A percentile compares a stretch with the other conserved stretches of the same genome.
phyloP scores from a whole-genome alignment of 1,140 invertebrate species.

The Euwallacea similis region DNA sequence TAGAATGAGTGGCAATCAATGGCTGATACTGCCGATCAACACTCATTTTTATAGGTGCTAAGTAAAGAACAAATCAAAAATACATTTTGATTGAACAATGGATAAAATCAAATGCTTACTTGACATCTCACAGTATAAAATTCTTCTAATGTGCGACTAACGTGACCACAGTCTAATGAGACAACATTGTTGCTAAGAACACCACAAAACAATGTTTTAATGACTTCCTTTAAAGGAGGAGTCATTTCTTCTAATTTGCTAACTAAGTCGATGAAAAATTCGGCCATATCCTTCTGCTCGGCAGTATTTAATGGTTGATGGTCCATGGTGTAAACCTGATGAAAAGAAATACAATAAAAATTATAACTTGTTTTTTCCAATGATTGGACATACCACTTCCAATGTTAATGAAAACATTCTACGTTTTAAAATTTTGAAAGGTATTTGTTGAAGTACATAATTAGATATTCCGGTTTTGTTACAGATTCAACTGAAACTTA shows the following conservation, averaged over 20 bases:
- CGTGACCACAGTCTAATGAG: slow-evolving; percentile 90
- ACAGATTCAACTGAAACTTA: too few species aligned
- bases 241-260: slow-evolving; percentile 96
- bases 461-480: too few species aligned
- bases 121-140: slow-evolving; percentile 91
- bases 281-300: slow-evolving; percentile 98
- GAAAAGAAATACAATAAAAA: slow-evolving; percentile 61
- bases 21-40: too few species aligned
- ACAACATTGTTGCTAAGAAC: slow-evolving; percentile 94
- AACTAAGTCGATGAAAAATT: slow-evolving; percentile 96
- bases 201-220: slow-evolving; percentile 91
- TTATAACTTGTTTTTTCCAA: too few species aligned
- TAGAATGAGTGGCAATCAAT: too few species aligned
- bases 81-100: neutral
- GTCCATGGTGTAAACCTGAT: slow-evolving; percentile 96
- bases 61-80: too few species aligned
- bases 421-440: too few species aligned
- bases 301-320: slow-evolving; percentile 93
- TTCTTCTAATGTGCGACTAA: slow-evolving; percentile 90
- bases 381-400: too few species aligned
- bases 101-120: slow-evolving; percentile 16
- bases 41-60: too few species aligned
- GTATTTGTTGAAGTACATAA: too few species aligned
- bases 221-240: slow-evolving; percentile 82
- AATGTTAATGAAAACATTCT: too few species aligned